Conservation (phyloP, 1,140 invertebrate species). For the Globodera ellingtonae region DNA sequence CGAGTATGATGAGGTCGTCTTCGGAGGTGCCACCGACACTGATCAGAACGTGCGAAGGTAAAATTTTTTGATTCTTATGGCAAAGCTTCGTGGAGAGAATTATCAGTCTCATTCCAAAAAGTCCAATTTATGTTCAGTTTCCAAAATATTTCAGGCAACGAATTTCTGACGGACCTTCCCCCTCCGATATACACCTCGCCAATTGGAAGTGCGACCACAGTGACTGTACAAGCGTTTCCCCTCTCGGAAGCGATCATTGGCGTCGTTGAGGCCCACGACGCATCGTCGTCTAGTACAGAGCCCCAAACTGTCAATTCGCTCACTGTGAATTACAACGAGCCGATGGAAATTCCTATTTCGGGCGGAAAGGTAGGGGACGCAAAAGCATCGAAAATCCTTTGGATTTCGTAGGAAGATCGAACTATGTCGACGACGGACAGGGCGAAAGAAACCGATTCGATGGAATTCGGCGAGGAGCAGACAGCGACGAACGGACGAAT, state of each 20-base stretch:
- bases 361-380: slow-evolving; percentile 2
- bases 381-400: neutral
- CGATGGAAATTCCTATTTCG: slow-evolving; percentile 35
- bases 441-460: neutral
- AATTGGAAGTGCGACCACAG: slow-evolving; percentile 56
- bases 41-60: slow-evolving; percentile 56
- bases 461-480: slow-evolving; percentile 13
- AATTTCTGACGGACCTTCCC: slow-evolving; percentile 36
- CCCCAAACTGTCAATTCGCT: slow-evolving; percentile 53
- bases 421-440: neutral
- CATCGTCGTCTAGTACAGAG: neutral
- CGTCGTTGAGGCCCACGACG: slow-evolving; percentile 31
- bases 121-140: neutral
- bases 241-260: slow-evolving; percentile 44
- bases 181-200: slow-evolving; percentile 55
- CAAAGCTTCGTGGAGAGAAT: neutral
- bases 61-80: too few species aligned
- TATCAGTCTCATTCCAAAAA: neutral
- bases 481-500: neutral
- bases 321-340: slow-evolving; percentile 47
- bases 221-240: slow-evolving; percentile 55
- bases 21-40: slow-evolving; percentile 45
- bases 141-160: slow-evolving; percentile 16
- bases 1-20: slow-evolving; percentile 10
- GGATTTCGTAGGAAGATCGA: slow-evolving; percentile 9